A percentile compares a stretch with the other conserved stretches of the same genome.
Evolutionary conservation across 1,140 invertebrate genomes (phyloP).

Genomic region (Temnothorax curvispinosus): DNA sequence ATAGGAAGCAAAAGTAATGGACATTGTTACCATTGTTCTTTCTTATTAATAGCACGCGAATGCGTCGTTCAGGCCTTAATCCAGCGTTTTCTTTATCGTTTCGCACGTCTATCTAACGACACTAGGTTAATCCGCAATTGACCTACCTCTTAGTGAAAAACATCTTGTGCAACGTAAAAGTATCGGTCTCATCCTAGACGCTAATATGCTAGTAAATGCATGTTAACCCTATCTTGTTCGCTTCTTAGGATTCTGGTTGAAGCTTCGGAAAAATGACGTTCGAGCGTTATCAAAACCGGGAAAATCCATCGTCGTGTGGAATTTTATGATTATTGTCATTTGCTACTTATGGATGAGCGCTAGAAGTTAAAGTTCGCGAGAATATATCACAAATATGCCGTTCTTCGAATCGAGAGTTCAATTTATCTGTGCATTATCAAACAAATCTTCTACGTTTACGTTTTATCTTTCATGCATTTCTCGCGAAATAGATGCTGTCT

Average conservation of each 20-base stretch:
- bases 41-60: not conserved
- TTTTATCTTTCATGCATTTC: not conserved
- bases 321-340: slow-evolving; percentile 5
- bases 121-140: slow-evolving; percentile 35
- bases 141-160: slow-evolving; percentile 24
- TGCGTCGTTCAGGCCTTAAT: not conserved
- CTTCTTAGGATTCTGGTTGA: slow-evolving; percentile 7
- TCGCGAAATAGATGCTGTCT: not conserved
- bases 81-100: not conserved
- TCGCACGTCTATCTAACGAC: slow-evolving; percentile 17
- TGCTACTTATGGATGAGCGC: not conserved
- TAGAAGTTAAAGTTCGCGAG: not conserved
- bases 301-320: not conserved
- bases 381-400: not conserved
- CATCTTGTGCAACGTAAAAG: not conserved
- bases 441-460: not conserved
- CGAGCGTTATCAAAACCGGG: slow-evolving; percentile 20
- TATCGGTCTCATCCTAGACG: not conserved
- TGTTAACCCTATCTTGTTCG: slow-evolving; percentile 24
- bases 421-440: not conserved
- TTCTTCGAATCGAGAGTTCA: not conserved
- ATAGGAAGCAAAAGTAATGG: not conserved
- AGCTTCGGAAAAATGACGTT: not conserved
- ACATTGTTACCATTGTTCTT: not conserved
- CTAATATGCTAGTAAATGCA: slow-evolving; percentile 32